These are phyloP conservation scores for Pteria penguin DNA, from an alignment of 2,888 invertebrate species.

Conservation along the genomic window DNA sequence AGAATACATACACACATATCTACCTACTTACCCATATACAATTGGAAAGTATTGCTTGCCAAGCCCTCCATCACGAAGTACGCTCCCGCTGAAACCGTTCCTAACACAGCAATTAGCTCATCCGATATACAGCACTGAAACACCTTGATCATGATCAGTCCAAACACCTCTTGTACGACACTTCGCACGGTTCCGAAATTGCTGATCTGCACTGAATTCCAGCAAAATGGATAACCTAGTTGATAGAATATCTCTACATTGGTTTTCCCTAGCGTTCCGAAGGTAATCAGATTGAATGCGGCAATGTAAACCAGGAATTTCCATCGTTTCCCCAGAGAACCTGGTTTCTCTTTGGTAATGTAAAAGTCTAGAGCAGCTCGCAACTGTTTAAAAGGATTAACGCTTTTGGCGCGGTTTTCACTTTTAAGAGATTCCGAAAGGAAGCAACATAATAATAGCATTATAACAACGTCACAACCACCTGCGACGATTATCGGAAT, in stretches of 20 bases:
- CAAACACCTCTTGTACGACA: conserved; percentile 38
- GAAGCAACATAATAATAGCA: conserved; percentile 7
- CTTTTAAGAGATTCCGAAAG: conserved; percentile 10
- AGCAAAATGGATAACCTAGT: conserved; percentile 56
- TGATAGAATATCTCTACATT: conserved; percentile 53
- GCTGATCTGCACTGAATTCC: conserved; percentile 49
- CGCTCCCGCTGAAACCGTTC: conserved; percentile 40
- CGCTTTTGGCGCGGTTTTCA: not conserved
- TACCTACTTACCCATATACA: conserved; percentile 24
- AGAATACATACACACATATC: not conserved
- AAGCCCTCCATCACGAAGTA: conserved; percentile 46
- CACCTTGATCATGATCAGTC: conserved; percentile 47
- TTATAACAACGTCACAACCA: conserved; percentile 3
- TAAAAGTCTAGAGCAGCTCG: conserved; percentile 12
- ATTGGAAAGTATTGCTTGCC: conserved; percentile 16
- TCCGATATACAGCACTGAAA: conserved; percentile 54
- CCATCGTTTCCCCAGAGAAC: conserved; percentile 39
- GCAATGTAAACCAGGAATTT: conserved; percentile 46
- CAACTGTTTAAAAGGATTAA: conserved; percentile 14
- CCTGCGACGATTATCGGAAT: conserved; percentile 14
- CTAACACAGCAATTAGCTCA: conserved; percentile 51
- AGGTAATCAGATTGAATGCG: conserved; percentile 42
- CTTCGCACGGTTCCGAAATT: conserved; percentile 47
- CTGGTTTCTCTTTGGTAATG: conserved; percentile 10
- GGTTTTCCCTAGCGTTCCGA: conserved; percentile 44